phyloP scores from a whole-genome alignment of 2,888 invertebrate species.

The Stictocephala bisonia region DNA sequence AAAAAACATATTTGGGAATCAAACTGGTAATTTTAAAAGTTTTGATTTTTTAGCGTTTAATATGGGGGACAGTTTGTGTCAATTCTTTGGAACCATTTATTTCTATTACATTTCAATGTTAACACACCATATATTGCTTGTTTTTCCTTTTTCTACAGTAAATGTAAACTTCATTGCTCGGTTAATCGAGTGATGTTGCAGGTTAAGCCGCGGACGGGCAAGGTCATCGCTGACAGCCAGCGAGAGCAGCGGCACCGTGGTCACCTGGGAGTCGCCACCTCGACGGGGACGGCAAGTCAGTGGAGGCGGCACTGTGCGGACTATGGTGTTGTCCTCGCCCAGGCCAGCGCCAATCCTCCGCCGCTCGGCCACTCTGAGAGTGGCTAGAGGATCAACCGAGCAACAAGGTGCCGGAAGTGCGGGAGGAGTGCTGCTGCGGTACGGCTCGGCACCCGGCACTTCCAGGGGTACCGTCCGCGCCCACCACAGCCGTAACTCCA shows the following conservation, averaged over 20 bases:
- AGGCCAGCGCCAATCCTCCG: slow-evolving; percentile 67
- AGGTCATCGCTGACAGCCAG: slow-evolving; percentile 31
- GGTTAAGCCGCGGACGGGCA: not conserved
- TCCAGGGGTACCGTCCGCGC: slow-evolving; percentile 66
- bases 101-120: no score
- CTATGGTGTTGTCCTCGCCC: slow-evolving; percentile 71
- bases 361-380: slow-evolving; percentile 72
- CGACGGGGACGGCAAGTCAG: slow-evolving; percentile 51
- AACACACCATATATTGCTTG: no score
- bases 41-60: no score
- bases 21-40: no score
- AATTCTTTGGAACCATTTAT: no score
- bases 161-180: no score
- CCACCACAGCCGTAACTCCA: slow-evolving; percentile 83
- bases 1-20: no score
- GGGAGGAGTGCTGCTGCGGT: slow-evolving; percentile 49
- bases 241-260: slow-evolving; percentile 53
- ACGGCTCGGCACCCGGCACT: slow-evolving; percentile 52
- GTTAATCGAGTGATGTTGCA: no score
- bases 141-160: no score
- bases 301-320: slow-evolving; percentile 70
- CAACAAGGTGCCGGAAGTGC: no score
- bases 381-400: slow-evolving; percentile 65
- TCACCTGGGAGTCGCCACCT: slow-evolving; percentile 53
- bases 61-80: no score